Evolutionary conservation across 2,113 vertebrate species (phyloP), one percentile per base, ranked within the genome.

Genomic region (Ifrita kowaldi): DNA sequence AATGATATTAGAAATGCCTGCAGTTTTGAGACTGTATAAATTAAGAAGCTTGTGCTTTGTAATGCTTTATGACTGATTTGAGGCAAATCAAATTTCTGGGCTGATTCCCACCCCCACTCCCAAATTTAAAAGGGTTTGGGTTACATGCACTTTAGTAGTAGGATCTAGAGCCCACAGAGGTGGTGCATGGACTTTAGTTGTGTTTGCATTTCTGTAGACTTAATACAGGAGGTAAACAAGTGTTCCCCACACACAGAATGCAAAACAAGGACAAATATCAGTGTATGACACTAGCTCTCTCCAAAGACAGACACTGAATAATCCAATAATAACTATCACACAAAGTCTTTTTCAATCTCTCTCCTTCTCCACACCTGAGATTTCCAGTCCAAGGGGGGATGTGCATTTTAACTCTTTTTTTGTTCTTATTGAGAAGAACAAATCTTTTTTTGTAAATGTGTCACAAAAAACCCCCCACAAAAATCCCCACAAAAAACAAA

Each of bases 11-110:
- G 79, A 87, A 90, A 89, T 84, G 79, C 68, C 80, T 81, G 69
- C 63, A 84, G 17, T 92, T 95, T 86, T 75, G 18, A 71, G 68
- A 60, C 59, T 13, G 19, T 33, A 39, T 70, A 93, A 90, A 94
- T 95, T 59, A 85, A 84, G 56, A 59, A 53, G 33, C 60, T 67
- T 74, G 68, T 42, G 30, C 30, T 93, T 95, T 86, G 88, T 86
- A 57, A 60, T 70, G 56, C 28, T 92, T 95, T 94, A 62, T 93
- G 90, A 67, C 30, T 74, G 39, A 92, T 74, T 74, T 0, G 15
- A 91, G 50, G 42, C 37, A 93, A 93, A 74, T 90, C 39, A 96
- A n/a, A 93, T 80, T 90, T 80, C 67, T n/a, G 53, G 73, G 42
- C 19, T 65, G 23, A 21, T 60, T 47, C 19, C 33, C 14, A 37